Evolutionary conservation across 2,797 vertebrate species (phyloP).

Genomic region (Silurus lanzhouensis): DNA sequence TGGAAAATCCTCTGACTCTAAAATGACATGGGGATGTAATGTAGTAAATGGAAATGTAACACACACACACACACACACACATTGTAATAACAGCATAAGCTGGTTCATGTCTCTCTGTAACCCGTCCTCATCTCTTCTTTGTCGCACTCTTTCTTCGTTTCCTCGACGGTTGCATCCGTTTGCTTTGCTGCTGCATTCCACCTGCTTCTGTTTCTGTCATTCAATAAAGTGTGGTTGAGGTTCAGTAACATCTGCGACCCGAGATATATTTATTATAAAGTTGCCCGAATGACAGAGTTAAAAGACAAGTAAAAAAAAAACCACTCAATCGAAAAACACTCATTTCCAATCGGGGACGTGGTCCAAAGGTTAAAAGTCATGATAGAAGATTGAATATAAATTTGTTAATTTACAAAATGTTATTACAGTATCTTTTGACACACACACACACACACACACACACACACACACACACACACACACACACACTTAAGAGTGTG

Average conservation of each 20-base stretch:
- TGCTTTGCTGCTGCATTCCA: constrained; percentile 78
- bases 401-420: not conserved
- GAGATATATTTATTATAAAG: not conserved
- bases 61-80: constrained; percentile 1
- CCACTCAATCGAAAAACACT: not conserved
- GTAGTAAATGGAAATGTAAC: not conserved
- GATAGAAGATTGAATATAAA: not conserved
- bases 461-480: too few species aligned
- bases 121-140: constrained; percentile 71
- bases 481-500: too few species aligned
- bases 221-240: constrained; percentile 82
- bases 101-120: constrained; percentile 58
- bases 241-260: constrained; percentile 64
- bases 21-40: constrained; percentile 1
- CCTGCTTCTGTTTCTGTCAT: constrained; percentile 79
- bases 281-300: too few species aligned
- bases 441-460: not conserved
- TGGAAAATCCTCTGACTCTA: not conserved
- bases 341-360: not conserved
- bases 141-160: constrained; percentile 63
- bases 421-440: not conserved
- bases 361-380: not conserved
- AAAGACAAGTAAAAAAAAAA: not conserved
- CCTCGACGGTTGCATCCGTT: constrained; percentile 74
- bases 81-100: constrained; percentile 58